phyloP scores from a whole-genome alignment of 2,888 invertebrate genomes.

The Brachyptera risi region DNA sequence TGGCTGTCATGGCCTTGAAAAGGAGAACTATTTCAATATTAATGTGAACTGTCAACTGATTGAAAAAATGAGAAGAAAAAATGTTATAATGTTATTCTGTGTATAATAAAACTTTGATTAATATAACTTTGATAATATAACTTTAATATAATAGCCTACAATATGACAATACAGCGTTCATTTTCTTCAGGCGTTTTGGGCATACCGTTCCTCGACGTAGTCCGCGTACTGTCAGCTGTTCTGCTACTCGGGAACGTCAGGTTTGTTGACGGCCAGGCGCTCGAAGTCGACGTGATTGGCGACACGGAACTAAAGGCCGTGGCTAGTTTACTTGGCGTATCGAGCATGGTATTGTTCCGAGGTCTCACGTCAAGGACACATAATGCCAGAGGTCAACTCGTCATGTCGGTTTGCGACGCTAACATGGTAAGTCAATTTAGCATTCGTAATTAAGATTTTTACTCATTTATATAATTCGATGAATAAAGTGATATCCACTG shows the following conservation, averaged over 20 bases:
- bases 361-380: constrained; percentile 81
- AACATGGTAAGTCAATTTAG: constrained; percentile 68
- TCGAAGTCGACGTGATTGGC: constrained; percentile 73
- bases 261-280: constrained; percentile 72
- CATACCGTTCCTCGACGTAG: constrained; percentile 91
- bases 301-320: constrained; percentile 83
- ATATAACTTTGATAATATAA: no score
- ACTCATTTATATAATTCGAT: no score
- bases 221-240: constrained; percentile 86
- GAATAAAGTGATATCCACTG: no score
- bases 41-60: no score
- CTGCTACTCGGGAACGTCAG: constrained; percentile 88
- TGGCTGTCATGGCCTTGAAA: no score
- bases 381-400: constrained; percentile 70
- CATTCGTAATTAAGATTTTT: no score
- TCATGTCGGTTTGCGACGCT: constrained; percentile 78
- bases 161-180: no score
- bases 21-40: no score
- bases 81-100: no score
- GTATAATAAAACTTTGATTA: no score
- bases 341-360: constrained; percentile 68
- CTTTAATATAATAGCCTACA: no score
- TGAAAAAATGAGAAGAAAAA: no score
- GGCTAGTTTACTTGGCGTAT: constrained; percentile 75
- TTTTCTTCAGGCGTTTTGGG: constrained; percentile 79